Base-by-base conservation (phyloP, 2,113 vertebrate species). In the Gadus macrocephalus region DNA sequence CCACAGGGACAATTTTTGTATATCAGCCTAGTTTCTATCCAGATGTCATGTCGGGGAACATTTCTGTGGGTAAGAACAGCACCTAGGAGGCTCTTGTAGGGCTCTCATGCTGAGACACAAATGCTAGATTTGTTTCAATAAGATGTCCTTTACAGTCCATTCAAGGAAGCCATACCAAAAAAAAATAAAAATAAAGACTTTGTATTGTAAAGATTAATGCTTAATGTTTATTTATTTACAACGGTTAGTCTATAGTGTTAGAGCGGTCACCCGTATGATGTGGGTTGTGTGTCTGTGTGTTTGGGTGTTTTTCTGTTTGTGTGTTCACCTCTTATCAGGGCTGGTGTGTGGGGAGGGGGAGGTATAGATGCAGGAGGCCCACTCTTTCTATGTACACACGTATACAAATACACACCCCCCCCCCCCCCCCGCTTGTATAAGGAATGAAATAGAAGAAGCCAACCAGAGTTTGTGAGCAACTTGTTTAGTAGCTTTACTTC, bases 111-210 rank as follows among this genome's bases (percentile, higher is more conserved):
- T 80, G 79, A 19, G 68, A 78, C 74, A 77, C 66, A 80, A 80
- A 70, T 77, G 55, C 20, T 28, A 53, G 66, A 69, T 64, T 49
- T 73, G 64, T 80, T 67, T 73, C 62, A 79, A 72, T 77, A 83
- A 86, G 70, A 83, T 85, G 83, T 88, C 73, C 87, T 90, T 88
- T 90, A 80, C 82, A 88, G 83, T 83, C 74, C 70, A 72, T 80
- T 84, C 67, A 78, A 87, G 84, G 77, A 91, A 91, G 88, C 89
- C 87, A 91, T 91, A 89, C 84, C 83, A 88, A 89, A 89, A 86
- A 84, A 76, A 74, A 73, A 63, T n/a, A n/a, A 84, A 81, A 91
- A 89, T 85, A 88, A 89, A 90, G 63, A 84, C 82, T 89, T 91
- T 92, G 85, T 89, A 88, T 62, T 67, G 77, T 78, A 80, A 53